Conservation (phyloP, 2,888 invertebrate species). For the Calephelis perditalis region DNA sequence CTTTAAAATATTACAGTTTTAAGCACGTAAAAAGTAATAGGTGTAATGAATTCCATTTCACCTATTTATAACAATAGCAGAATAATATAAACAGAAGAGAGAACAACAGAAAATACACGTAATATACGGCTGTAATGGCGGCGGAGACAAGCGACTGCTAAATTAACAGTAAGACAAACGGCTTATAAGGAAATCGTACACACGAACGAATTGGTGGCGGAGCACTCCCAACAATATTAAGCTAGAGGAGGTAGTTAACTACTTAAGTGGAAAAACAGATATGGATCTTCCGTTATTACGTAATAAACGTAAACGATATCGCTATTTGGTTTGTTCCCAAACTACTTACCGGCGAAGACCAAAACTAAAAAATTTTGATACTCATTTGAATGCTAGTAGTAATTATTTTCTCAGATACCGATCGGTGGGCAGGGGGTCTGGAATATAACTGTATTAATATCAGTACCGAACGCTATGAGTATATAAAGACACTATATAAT, state of each 20-base stretch:
- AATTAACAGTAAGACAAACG: constrained; percentile 4
- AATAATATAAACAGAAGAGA: background rate
- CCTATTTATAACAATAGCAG: background rate
- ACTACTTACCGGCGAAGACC: too few species aligned
- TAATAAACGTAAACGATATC: too few species aligned
- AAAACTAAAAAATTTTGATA: too few species aligned
- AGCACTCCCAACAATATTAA: constrained; percentile 2
- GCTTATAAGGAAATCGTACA: constrained; percentile 11
- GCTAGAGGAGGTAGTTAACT: constrained; percentile 1
- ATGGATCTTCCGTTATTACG: background rate
- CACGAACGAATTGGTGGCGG: background rate
- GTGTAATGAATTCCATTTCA: constrained; percentile 5
- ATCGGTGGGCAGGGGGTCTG: too few species aligned
- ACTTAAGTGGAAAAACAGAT: constrained; percentile 3
- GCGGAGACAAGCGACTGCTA: background rate
- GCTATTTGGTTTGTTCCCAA: too few species aligned
- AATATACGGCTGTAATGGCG: background rate
- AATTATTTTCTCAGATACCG: too few species aligned
- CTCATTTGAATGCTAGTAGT: too few species aligned
- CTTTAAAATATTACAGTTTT: background rate
- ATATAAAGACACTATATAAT: too few species aligned
- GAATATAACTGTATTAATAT: too few species aligned
- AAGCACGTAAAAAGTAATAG: background rate
- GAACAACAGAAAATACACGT: constrained; percentile 11
- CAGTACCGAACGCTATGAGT: too few species aligned